Conservation (phyloP, 2,888 invertebrate species). For the Brenthis hecate region DNA sequence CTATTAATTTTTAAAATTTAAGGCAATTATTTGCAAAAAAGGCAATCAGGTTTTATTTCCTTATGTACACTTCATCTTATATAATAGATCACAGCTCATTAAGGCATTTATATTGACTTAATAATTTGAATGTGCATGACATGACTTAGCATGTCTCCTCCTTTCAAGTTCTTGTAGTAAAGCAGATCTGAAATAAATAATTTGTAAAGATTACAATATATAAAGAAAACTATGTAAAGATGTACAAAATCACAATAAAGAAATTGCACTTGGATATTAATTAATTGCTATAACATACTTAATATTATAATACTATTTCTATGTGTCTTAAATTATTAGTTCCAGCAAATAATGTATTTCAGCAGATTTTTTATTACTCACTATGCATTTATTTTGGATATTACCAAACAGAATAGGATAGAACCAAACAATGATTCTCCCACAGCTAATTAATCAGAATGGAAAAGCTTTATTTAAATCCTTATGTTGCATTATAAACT, state of each 20-base stretch:
- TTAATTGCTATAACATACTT: too few relatives aligned
- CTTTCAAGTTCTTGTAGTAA: slow-evolving; percentile 89
- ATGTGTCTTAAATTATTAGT: too few relatives aligned
- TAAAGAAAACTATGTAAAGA: neutral
- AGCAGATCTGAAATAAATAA: slow-evolving; percentile 85
- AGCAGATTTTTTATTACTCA: too few relatives aligned
- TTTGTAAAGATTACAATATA: neutral
- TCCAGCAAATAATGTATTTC: too few relatives aligned
- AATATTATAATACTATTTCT: too few relatives aligned
- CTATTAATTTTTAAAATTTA: slow-evolving; percentile 8
- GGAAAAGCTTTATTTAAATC: too few relatives aligned
- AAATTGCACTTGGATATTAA: too few relatives aligned
- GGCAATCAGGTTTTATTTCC: slow-evolving; percentile 33
- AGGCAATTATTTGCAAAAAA: slow-evolving; percentile 30
- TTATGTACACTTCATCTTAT: slow-evolving; percentile 35
- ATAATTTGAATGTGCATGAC: slow-evolving; percentile 70
- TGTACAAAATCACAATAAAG: neutral
- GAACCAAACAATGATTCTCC: too few relatives aligned
- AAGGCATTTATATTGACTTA: slow-evolving; percentile 61
- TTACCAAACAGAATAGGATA: too few relatives aligned
- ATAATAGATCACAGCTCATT: slow-evolving; percentile 70
- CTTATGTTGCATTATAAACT: too few relatives aligned
- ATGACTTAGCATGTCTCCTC: slow-evolving; percentile 71
- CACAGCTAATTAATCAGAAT: too few relatives aligned
- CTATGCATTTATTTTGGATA: too few relatives aligned